These are phyloP conservation scores for Geococcyx californianus DNA, from an alignment of 2,113 vertebrate genomes.

Conservation along the genomic window DNA sequence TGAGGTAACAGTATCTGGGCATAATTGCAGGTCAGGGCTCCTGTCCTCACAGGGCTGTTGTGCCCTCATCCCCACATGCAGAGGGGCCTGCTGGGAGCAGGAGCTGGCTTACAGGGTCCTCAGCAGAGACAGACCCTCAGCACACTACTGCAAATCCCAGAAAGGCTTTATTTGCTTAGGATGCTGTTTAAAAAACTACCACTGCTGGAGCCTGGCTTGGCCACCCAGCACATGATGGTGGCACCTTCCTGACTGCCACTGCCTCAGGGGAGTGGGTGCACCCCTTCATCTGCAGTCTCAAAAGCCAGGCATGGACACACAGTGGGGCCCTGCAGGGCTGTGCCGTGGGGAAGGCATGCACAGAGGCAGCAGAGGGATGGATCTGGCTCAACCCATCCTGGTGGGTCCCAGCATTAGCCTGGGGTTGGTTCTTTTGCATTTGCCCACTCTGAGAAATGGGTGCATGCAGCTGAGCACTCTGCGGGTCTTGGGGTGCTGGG, in stretches of 20 bases:
- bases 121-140: not conserved
- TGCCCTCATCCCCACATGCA: not conserved
- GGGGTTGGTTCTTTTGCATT: not conserved
- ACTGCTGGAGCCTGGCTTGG: not conserved
- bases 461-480: accelerated
- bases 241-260: not conserved
- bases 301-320: not conserved
- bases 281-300: not conserved
- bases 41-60: not conserved
- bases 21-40: not conserved
- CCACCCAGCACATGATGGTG: accelerated
- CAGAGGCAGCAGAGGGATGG: not conserved
- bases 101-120: not conserved
- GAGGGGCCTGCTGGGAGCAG: not conserved
- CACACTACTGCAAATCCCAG: conserved; percentile 30
- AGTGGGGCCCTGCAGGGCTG: accelerated
- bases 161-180: conserved; percentile 45
- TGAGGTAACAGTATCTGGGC: not conserved
- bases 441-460: not conserved
- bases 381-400: not conserved
- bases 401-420: not conserved
- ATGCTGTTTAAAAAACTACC: conserved; percentile 11
- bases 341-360: not conserved
- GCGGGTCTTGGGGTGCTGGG: not conserved
- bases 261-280: accelerated